Evolutionary conservation across 2,797 vertebrate species (phyloP), one percentile per base, ranked within the genome.

Genomic region (Aselliscus stoliczkanus): DNA sequence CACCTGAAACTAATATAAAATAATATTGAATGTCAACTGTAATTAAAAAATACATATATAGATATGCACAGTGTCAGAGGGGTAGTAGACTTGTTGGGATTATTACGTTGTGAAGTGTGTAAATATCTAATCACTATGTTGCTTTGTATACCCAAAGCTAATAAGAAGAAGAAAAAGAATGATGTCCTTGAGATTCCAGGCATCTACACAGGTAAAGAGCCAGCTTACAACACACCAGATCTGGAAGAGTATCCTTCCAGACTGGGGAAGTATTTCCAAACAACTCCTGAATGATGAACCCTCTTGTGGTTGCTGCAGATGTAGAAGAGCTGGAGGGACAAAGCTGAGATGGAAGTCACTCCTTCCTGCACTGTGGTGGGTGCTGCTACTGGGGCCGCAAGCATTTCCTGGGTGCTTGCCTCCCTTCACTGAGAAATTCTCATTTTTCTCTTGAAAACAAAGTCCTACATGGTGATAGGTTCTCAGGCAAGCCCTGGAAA

Each of bases 151-250:
- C 47, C 14, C 2, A 14, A 50, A 50, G 15, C 14, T 50, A 15
- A 50, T 50, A 50, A 50, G 47, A 21, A 94, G 98, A 94, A 64
- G 21, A 65, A 93, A 77, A 77, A n/a, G n/a, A n/a, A n/a, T n/a
- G n/a, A 23, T 4, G n/a, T 29, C 52, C 65, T 82, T 89, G 8
- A 77, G 56, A 58, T 88, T 50, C 72, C 4, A 69, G 65, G 23
- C 1, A 60, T 37, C 50, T 44, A 76, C 9, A 64, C 5, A 80
- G 13, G 20, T 81, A 47, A 95, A 82, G 18, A 77, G 39, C 10
- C 25, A 21, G 23, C 23, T 83, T 72, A 44, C 58, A 64, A 75
- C 37, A 88, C 47, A 64, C 25, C 37, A 27, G 42, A 72, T 62
- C 21, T 89, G 12, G 17, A 96, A 31, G 47, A 5, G 3, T 34